Percentiles rank a stretch among this genome's conserved stretches.
phyloP scores from a whole-genome alignment of 2,888 invertebrate species.

The Papilio protenor region DNA sequence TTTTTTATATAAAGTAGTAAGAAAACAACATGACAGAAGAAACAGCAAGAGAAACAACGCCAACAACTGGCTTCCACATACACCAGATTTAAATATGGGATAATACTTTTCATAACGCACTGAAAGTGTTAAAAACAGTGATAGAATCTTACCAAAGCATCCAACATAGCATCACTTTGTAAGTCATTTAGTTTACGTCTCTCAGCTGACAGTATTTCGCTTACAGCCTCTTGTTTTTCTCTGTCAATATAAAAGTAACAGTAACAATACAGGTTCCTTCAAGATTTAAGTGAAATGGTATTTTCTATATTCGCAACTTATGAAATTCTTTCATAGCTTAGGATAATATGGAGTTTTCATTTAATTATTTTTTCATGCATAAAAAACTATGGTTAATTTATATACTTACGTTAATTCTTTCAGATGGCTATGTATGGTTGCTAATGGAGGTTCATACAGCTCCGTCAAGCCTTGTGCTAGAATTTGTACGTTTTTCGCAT shows the following conservation, averaged over 20 bases:
- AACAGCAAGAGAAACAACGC: background rate
- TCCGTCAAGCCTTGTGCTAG: constrained; percentile 76
- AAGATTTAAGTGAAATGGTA: background rate
- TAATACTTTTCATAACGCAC: background rate
- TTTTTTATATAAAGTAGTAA: background rate
- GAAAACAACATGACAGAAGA: background rate
- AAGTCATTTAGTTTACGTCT: constrained; percentile 71
- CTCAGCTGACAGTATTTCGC: constrained; percentile 69
- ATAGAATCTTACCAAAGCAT: constrained; percentile 69
- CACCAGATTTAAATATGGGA: too few relatives aligned
- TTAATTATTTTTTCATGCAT: background rate
- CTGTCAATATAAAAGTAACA: constrained; percentile 54
- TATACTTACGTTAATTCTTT: constrained; percentile 78
- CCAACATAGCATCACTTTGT: constrained; percentile 76
- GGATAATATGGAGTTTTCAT: too few relatives aligned
- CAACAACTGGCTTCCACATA: too few relatives aligned
- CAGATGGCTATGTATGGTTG: constrained; percentile 76
- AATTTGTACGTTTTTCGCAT: constrained; percentile 66
- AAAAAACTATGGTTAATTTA: background rate
- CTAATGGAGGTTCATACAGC: constrained; percentile 76
- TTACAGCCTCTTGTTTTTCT: constrained; percentile 75
- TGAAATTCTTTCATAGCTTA: too few relatives aligned
- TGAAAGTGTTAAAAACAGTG: background rate
- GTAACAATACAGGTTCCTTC: background rate
- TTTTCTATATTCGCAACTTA: background rate